These are phyloP conservation scores for Sebastes cheni DNA, from an alignment of 2,797 vertebrate species.

Conservation along the genomic window DNA sequence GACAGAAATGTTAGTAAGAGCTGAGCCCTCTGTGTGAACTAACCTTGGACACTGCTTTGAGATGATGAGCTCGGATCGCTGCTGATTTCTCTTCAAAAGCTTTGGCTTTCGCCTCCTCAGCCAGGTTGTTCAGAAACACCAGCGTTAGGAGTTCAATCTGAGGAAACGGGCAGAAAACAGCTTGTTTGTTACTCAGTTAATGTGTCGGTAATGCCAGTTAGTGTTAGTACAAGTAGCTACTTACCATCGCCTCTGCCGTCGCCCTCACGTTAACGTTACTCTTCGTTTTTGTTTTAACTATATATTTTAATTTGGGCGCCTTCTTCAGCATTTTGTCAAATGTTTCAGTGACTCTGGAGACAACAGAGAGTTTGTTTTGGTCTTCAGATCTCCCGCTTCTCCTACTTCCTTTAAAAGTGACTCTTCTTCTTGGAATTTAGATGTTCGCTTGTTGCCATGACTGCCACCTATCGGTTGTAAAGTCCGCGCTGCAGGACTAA, in stretches of 20 bases:
- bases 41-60: conserved; percentile 83
- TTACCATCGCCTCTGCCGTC: conserved; percentile 74
- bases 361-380: conserved; percentile 17
- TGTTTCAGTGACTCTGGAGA: fast-evolving
- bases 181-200: not conserved
- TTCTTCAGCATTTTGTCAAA: conserved; percentile 61
- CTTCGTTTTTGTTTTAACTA: conserved; percentile 58
- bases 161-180: not conserved
- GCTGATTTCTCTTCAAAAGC: conserved; percentile 87
- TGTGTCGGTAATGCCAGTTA: not conserved
- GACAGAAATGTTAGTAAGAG: too few relatives aligned
- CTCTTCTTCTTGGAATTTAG: conserved; percentile 37
- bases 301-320: conserved; percentile 58
- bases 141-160: conserved; percentile 90
- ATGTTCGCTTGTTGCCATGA: fast-evolving
- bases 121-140: conserved; percentile 88
- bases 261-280: conserved; percentile 41
- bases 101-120: conserved; percentile 87
- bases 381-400: conserved; percentile 70
- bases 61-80: conserved; percentile 85
- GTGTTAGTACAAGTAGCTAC: not conserved
- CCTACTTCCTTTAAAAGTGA: conserved; percentile 13
- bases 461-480: conserved; percentile 1
- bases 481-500: too few relatives aligned
- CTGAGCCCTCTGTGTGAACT: not conserved